Evolutionary conservation across 1,140 invertebrate genomes (phyloP), one percentile per base, ranked within the genome.

Genomic region (Apocrypta bakeri): DNA sequence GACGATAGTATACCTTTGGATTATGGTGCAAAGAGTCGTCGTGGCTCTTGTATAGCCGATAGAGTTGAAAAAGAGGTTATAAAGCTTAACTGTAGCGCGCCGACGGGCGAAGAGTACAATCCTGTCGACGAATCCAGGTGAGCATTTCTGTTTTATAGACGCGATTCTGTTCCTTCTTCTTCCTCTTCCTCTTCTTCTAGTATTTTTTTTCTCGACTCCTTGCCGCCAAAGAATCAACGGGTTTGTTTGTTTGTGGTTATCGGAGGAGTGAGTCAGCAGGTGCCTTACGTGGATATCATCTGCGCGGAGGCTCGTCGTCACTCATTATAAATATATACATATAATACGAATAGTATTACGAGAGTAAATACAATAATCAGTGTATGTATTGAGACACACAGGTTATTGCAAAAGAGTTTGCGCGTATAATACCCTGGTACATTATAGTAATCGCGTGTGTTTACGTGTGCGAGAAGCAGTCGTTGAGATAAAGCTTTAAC

Each of bases 91-190:
- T n/a, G 2, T 21, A 73, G 48, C 78, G 72, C 87, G 87, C 87
- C 86, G 85, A 29, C 33, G 79, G 87, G 85, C 85, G 84, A 88
- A 68, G 12, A 37, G 83, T 87, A 83, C 86, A 89, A 90, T 79
- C 90, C 90, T 91, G 90, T 91, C 89, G 89, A 87, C 88, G 86
- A 84, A 87, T 81, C 85, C 88, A 88, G 90, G 90, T 91, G 82
- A 87, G 89, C 2, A 56, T 56, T 2, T n/a, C 4, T 56, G 21
- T 4, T 56, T 56, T 1, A 42, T 12, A 42, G 40, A 42, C 40
- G 40, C 42, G 11, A 1, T 17, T 48, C 1, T 37, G 2, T 9
- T 37, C 33, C 33, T 37, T 9, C 33, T 9, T 9, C 33, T 37
- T 9, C 33, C 33, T 9, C 33, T 9, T 37, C 33, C 33, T 9